A percentile compares a stretch with the other conserved stretches of the same genome.
phyloP scores from a whole-genome alignment of 2,888 invertebrate species.

The Acholoe squamosa region DNA sequence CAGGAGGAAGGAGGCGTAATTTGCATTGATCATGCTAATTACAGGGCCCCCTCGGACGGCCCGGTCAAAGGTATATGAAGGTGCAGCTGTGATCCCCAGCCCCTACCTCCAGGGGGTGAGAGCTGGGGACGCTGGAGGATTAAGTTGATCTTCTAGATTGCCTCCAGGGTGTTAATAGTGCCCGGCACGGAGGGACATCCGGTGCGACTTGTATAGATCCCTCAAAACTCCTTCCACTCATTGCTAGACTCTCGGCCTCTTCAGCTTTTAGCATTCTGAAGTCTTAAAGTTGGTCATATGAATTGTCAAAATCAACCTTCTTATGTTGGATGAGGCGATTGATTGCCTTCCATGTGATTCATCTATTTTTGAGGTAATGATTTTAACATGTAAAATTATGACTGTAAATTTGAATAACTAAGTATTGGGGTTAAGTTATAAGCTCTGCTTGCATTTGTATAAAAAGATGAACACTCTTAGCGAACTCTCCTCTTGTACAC shows the following conservation, averaged over 20 bases:
- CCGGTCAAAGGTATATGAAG: constrained; percentile 52
- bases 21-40: constrained; percentile 61
- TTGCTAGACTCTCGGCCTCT: background rate
- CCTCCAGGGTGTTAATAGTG: background rate
- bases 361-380: no score
- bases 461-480: no score
- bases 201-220: background rate
- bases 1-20: constrained; percentile 27
- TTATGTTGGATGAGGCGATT: no score
- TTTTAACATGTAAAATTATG: no score
- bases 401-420: no score
- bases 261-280: no score
- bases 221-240: background rate
- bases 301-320: no score
- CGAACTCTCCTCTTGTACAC: no score
- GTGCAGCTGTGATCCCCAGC: constrained; percentile 2
- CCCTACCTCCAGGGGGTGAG: constrained; percentile 31
- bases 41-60: background rate
- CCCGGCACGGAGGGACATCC: background rate
- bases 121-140: background rate
- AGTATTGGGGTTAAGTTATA: no score
- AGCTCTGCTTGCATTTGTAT: no score
- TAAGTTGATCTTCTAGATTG: constrained; percentile 34
- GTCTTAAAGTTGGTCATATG: no score
- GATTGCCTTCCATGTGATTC: no score